Base-by-base conservation (phyloP, 53 echinoderm and acorn worm genomes). In the Temnopleurus reevesii region DNA sequence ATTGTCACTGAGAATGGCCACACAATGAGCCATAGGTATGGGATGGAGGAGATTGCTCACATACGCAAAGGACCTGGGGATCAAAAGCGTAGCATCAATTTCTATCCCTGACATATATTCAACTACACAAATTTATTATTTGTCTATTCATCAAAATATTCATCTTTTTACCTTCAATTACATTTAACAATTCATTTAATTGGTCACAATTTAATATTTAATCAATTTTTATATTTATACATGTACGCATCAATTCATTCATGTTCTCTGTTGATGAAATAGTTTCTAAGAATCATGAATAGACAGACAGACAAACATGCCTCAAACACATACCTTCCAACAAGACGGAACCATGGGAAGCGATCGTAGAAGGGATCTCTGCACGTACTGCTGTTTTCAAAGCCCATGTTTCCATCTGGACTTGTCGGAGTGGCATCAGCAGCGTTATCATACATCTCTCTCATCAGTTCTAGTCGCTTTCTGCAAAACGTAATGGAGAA, bases 361-460 rank as follows among this genome's bases (percentile, higher is more conserved):
- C 98, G 84, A 63, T 97, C 98, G 59, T 97, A 97, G 91, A 97
- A 97, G 29, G 98, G 98, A 90, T 97, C 98, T 21, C 92, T 86
- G 79, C 98, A 95, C 15, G 98, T 97, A 76, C 95, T 87, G 45
- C 94, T 94, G 90, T 97, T 97, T 61, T 97, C 98, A 92, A 96
- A 96, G 91, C 90, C 59, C 49, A 91, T 77, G 56, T 91, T 91
- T 28, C 71, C 71, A 55, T 97, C 98, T 0, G 98, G 98, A 13
- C 93, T 95, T 25, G 95, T 97, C 46, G 98, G 94, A 47, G 95
- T 95, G 82, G 94, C 91, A 64, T 97, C 98, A 45, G 93, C 95
- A 17, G 94, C 94, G 29, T 93, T 95, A 87, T 97, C 98, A 46
- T 97, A 95, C 98, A 97, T 97, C 82, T 97, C 97, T 3, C 97